These are phyloP conservation scores for Corella eumyota DNA, from an alignment of 23 tunicate genomes.

Conservation along the genomic window DNA sequence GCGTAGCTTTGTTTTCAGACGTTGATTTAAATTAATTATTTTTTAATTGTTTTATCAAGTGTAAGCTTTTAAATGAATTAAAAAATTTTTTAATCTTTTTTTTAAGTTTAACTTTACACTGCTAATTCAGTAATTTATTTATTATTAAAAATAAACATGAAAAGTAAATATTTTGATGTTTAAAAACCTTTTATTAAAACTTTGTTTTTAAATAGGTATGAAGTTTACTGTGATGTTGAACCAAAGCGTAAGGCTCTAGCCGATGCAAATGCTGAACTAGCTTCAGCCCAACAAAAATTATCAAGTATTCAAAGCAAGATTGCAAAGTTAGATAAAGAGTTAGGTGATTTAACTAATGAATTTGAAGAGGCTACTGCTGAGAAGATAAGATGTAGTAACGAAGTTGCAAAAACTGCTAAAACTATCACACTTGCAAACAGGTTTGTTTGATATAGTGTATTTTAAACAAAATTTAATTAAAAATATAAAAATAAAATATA, in stretches of 20 bases:
- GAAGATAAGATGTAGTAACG: slow-evolving; percentile 73
- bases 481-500: background rate
- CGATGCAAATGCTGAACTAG: slow-evolving; percentile 56
- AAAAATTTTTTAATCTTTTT: background rate
- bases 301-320: slow-evolving; percentile 31
- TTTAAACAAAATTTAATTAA: background rate
- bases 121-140: background rate
- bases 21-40: background rate
- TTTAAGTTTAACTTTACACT: background rate
- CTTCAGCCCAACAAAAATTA: slow-evolving; percentile 54
- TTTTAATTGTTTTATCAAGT: background rate
- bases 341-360: slow-evolving; percentile 36
- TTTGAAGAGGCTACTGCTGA: slow-evolving; percentile 88
- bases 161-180: too few relatives aligned
- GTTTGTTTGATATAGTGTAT: slow-evolving; percentile 6
- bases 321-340: slow-evolving; percentile 40
- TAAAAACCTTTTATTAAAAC: too few relatives aligned
- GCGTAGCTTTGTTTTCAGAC: background rate
- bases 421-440: slow-evolving; percentile 77
- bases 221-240: slow-evolving; percentile 90
- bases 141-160: background rate
- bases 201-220: too few relatives aligned
- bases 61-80: background rate
- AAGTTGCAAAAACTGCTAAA: slow-evolving; percentile 74
- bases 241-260: slow-evolving; percentile 74